A percentile compares a stretch with the other conserved stretches of the same genome.
Conservation (phyloP, 2,888 invertebrate species). For the Cephus runcator region DNA sequence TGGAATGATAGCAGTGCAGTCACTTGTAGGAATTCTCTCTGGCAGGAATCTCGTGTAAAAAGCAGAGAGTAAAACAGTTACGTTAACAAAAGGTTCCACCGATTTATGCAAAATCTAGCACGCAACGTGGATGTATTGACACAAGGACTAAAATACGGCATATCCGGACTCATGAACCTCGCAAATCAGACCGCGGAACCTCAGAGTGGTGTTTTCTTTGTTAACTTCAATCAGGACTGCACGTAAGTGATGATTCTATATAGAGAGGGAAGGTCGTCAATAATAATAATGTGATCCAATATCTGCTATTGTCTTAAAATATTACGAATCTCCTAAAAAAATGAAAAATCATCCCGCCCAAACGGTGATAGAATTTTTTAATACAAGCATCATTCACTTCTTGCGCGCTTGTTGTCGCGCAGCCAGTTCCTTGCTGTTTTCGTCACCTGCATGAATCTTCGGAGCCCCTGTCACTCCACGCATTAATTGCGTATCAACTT, state of each 20-base stretch:
- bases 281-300: neutral
- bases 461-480: constrained; percentile 3
- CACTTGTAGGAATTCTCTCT: constrained; percentile 36
- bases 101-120: constrained; percentile 66
- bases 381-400: constrained; percentile 27
- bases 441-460: constrained; percentile 18
- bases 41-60: neutral
- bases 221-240: constrained; percentile 98
- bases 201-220: constrained; percentile 88
- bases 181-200: constrained; percentile 81
- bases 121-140: constrained; percentile 67
- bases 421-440: constrained; percentile 31
- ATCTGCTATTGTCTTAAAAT: constrained; percentile 4
- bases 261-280: neutral
- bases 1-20: constrained; percentile 37
- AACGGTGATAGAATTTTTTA: constrained; percentile 13
- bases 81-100: constrained; percentile 10
- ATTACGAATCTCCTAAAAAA: constrained; percentile 2
- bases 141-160: constrained; percentile 66
- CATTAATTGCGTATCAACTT: constrained; percentile 44
- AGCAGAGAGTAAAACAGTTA: neutral
- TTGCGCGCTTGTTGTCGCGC: constrained; percentile 30
- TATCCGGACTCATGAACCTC: constrained; percentile 85
- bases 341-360: constrained; percentile 24
- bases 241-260: constrained; percentile 79